Evolutionary conservation across 2,113 vertebrate species (phyloP).

Genomic region (Cyphomyrus plagiostoma): DNA sequence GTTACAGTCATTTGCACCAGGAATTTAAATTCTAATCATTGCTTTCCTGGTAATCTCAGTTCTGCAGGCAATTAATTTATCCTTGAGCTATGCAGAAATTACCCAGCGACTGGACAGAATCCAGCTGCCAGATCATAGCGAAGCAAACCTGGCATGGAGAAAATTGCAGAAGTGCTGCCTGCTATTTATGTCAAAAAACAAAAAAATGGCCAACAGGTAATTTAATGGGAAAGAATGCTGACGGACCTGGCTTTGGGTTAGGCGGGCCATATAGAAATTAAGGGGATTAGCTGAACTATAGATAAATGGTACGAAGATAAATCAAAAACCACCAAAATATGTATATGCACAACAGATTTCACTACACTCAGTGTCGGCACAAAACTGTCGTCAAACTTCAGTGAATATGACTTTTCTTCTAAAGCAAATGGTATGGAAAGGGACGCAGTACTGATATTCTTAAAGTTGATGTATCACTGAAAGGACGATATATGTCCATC

Average conservation of each 20-base stretch:
- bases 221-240: neutral
- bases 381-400: neutral
- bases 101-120: neutral
- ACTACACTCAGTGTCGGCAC: neutral
- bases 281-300: neutral
- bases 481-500: neutral
- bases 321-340: neutral
- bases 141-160: neutral
- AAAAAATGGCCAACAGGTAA: neutral
- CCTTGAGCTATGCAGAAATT: conserved; percentile 1
- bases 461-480: neutral
- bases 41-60: conserved; percentile 8
- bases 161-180: neutral
- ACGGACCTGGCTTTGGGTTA: neutral
- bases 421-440: neutral
- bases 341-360: neutral
- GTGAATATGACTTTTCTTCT: neutral
- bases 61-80: conserved; percentile 16
- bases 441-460: neutral
- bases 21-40: conserved; percentile 3
- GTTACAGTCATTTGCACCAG: neutral
- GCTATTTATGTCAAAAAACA: neutral
- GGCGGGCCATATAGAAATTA: neutral
- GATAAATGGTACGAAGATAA: neutral
- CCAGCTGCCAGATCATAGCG: neutral